These are phyloP conservation scores for Melieria picta DNA, from an alignment of 2,888 invertebrate species.

Conservation along the genomic window DNA sequence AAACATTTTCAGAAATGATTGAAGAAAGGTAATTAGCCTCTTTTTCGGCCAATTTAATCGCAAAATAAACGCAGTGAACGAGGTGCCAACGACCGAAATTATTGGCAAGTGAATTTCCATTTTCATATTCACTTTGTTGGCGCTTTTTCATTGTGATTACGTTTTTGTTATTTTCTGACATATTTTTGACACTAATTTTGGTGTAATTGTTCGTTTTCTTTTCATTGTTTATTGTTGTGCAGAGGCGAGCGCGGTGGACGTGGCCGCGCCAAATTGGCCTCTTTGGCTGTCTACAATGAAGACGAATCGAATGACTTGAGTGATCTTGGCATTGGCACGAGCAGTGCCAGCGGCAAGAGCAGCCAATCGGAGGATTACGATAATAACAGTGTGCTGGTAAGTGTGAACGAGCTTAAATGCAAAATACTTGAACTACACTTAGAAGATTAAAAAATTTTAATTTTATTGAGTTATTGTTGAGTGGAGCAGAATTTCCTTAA, in stretches of 20 bases:
- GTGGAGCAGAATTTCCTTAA: too few relatives aligned
- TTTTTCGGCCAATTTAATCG: not conserved
- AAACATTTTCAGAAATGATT: conserved; percentile 95
- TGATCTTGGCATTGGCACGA: conserved; percentile 81
- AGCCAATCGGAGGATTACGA: conserved; percentile 75
- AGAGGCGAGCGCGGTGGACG: conserved; percentile 66
- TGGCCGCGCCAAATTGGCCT: conserved; percentile 71
- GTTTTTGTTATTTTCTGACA: not conserved
- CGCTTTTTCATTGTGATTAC: not conserved
- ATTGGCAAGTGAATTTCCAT: not conserved
- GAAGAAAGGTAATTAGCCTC: conserved; percentile 76
- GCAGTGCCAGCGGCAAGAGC: conserved; percentile 72
- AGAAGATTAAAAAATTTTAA: too few relatives aligned
- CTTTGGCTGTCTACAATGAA: conserved; percentile 79
- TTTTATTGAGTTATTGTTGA: too few relatives aligned
- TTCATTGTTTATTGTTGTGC: conserved; percentile 24
- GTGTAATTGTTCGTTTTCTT: not conserved
- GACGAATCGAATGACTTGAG: conserved; percentile 86
- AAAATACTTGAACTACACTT: too few relatives aligned
- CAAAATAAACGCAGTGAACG: too few relatives aligned
- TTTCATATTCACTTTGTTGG: conserved; percentile 14
- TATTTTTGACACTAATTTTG: not conserved
- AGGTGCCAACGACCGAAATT: too few relatives aligned
- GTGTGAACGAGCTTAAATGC: conserved; percentile 49
- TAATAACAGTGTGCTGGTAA: conserved; percentile 73